These are phyloP conservation scores for Protomyctophum bolini DNA, from an alignment of 2,113 vertebrate species.

Conservation along the genomic window DNA sequence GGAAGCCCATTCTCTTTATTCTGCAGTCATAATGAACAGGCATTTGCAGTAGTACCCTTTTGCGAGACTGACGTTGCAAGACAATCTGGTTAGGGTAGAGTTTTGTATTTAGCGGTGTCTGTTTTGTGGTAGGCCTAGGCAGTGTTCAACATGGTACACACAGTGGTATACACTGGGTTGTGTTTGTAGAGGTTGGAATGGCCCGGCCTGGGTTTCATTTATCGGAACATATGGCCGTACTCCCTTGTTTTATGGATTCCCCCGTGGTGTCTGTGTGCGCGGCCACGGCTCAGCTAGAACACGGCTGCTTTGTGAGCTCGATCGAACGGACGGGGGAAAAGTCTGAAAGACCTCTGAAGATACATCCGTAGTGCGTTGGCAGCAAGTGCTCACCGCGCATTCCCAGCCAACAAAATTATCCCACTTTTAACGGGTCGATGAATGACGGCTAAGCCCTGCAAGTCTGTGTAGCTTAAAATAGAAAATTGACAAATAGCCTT, in stretches of 20 bases:
- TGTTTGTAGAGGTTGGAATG: constrained; percentile 15
- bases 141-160: not conserved
- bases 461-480: not conserved
- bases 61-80: too few species aligned
- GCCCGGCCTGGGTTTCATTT: not conserved
- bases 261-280: not conserved
- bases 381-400: constrained; percentile 17
- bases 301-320: constrained; percentile 26
- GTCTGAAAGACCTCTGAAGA: constrained; percentile 45
- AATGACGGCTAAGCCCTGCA: constrained; percentile 12
- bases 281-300: not conserved
- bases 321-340: constrained; percentile 40
- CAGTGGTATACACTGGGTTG: constrained; percentile 15
- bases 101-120: not conserved
- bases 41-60: too few species aligned
- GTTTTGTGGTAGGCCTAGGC: not conserved
- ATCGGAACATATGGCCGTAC: constrained; percentile 16
- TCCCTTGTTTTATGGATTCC: constrained; percentile 55
- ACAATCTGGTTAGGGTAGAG: too few species aligned
- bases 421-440: constrained; percentile 56
- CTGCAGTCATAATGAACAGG: too few species aligned
- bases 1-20: too few species aligned
- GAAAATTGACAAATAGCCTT: constrained; percentile 3
- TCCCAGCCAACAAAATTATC: constrained; percentile 15
- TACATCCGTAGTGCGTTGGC: constrained; percentile 34